Percentiles rank a stretch among this genome's conserved stretches.
phyloP scores from a whole-genome alignment of 92 coral and sea anemone genomes.

The Palythoa grandis region DNA sequence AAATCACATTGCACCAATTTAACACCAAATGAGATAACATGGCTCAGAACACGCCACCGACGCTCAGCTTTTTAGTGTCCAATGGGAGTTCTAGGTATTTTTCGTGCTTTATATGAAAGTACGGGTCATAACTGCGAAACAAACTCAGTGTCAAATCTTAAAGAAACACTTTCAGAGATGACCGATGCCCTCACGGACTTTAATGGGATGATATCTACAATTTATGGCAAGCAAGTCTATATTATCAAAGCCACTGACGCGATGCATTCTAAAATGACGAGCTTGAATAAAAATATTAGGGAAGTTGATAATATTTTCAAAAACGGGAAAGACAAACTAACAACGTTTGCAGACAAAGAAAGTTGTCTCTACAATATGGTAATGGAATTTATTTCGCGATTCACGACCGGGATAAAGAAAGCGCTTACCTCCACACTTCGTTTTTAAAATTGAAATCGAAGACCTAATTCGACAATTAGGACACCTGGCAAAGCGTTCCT shows the following conservation, averaged over 20 bases:
- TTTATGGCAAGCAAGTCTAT: constrained; percentile 47
- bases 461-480: constrained; percentile 26
- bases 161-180: constrained; percentile 17
- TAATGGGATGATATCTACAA: not conserved
- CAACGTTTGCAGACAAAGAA: not conserved
- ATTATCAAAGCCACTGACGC: constrained; percentile 28
- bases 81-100: constrained; percentile 16
- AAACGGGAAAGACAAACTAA: constrained; percentile 11
- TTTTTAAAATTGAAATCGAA: constrained; percentile 19
- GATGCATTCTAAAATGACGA: constrained; percentile 36
- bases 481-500: not conserved
- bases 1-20: not conserved
- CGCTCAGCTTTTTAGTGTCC: not conserved
- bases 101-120: constrained; percentile 9
- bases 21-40: constrained; percentile 11
- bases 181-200: constrained; percentile 3
- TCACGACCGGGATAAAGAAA: constrained; percentile 12
- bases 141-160: not conserved
- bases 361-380: constrained; percentile 12
- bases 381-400: constrained; percentile 14
- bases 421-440: constrained; percentile 30
- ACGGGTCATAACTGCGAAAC: constrained; percentile 43
- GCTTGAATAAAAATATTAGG: not conserved
- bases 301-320: not conserved
- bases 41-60: constrained; percentile 12